Evolutionary conservation across 2,113 vertebrate species (phyloP).

Genomic region (Ahaetulla prasina): DNA sequence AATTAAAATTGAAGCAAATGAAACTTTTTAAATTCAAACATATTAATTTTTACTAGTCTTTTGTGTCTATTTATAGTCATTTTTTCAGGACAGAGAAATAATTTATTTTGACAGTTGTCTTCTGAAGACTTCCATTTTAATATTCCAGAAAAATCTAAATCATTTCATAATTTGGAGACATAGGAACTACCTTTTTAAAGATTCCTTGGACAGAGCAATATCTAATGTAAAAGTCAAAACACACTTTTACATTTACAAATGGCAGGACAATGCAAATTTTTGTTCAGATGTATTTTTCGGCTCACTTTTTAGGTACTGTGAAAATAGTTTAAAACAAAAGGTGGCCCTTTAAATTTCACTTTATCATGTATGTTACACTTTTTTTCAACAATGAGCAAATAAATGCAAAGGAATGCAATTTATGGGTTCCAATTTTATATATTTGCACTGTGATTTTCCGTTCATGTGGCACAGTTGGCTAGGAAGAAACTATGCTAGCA

Average conservation of each 20-base stretch:
- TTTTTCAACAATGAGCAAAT: background rate
- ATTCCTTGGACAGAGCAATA: background rate
- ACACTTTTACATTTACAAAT: background rate
- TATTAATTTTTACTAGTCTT: background rate
- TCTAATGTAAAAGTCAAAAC: background rate
- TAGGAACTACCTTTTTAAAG: background rate
- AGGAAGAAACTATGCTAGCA: background rate
- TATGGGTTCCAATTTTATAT: background rate
- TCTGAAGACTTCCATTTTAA: background rate
- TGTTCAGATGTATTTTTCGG: background rate
- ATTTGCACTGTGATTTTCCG: background rate
- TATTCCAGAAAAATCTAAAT: background rate
- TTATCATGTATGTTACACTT: background rate
- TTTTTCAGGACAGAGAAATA: background rate
- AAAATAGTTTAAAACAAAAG: background rate
- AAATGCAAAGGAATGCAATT: background rate
- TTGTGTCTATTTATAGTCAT: background rate
- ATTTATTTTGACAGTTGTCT: background rate
- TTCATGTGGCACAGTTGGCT: background rate
- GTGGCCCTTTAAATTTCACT: background rate
- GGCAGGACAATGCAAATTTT: background rate
- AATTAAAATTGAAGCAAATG: background rate
- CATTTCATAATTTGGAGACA: background rate
- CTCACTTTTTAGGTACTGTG: background rate
- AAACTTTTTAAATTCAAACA: background rate